phyloP scores from a whole-genome alignment of 2,888 invertebrate species.

The Seladonia tumulorum region DNA sequence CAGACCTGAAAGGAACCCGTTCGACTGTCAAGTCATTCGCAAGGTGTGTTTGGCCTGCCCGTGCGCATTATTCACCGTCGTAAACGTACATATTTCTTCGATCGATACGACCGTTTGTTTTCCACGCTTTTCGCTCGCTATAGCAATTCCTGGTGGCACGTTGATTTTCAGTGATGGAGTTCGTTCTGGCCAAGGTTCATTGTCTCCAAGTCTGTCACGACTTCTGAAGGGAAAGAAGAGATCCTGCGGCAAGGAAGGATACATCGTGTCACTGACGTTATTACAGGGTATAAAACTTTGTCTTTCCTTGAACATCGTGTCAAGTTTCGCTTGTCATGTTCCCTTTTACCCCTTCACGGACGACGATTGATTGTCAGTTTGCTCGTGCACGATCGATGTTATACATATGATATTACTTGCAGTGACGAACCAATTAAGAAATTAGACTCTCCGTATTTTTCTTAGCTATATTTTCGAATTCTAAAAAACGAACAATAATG shows the following conservation, averaged over 20 bases:
- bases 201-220: not conserved
- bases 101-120: conserved; percentile 27
- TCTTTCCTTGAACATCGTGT: not conserved
- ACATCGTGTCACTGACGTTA: not conserved
- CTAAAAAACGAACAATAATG: not conserved
- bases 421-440: not conserved
- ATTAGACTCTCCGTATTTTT: not conserved
- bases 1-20: not conserved
- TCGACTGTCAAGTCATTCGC: not conserved
- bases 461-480: not conserved
- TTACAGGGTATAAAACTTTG: conserved; percentile 21
- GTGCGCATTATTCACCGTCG: not conserved
- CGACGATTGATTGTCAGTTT: not conserved
- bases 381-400: not conserved
- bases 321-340: not conserved
- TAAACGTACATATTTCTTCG: conserved; percentile 30
- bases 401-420: not conserved
- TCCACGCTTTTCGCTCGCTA: conserved; percentile 8
- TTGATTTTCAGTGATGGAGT: conserved; percentile 12
- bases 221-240: conserved; percentile 1
- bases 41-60: not conserved
- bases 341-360: not conserved
- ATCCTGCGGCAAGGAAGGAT: not conserved
- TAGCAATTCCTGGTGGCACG: not conserved
- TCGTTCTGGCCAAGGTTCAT: not conserved